Evolutionary conservation across 1,140 invertebrate species (phyloP).

Genomic region (Drosophila bifasciata): DNA sequence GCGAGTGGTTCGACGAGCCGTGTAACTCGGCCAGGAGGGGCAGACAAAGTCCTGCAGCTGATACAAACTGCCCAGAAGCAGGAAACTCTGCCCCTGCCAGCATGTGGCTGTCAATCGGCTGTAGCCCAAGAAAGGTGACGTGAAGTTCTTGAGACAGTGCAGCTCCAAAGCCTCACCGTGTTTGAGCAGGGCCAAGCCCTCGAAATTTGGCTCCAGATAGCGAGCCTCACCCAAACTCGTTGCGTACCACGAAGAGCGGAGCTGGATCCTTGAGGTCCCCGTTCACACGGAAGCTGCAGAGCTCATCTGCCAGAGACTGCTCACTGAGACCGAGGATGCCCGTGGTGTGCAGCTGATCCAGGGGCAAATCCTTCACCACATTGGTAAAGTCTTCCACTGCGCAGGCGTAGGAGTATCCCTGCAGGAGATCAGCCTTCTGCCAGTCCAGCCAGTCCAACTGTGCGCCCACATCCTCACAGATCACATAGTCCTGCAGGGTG

Average conservation of each 20-base stretch:
- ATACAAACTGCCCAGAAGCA: slow-evolving; percentile 55
- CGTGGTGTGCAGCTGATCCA: slow-evolving; percentile 47
- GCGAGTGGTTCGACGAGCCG: slow-evolving; percentile 69
- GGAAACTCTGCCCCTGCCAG: slow-evolving; percentile 49
- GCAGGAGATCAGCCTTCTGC: slow-evolving; percentile 83
- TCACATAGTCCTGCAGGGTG: slow-evolving; percentile 79
- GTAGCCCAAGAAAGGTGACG: slow-evolving; percentile 39
- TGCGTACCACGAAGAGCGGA: slow-evolving; percentile 52
- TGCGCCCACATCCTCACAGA: slow-evolving; percentile 85
- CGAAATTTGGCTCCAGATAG: slow-evolving; percentile 58
- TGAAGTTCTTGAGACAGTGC: slow-evolving; percentile 60
- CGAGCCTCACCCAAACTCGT: slow-evolving; percentile 23
- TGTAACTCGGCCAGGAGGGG: slow-evolving; percentile 61
- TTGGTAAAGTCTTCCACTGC: slow-evolving; percentile 86
- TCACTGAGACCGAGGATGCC: slow-evolving; percentile 55
- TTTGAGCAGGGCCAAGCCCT: slow-evolving; percentile 52
- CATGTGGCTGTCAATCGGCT: slow-evolving; percentile 56
- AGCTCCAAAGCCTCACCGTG: slow-evolving; percentile 68
- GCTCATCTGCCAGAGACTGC: slow-evolving; percentile 10
- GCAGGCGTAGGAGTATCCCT: slow-evolving; percentile 88
- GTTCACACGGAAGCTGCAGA: slow-evolving; percentile 59
- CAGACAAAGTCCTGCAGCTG: slow-evolving; percentile 77
- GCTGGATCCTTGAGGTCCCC: slow-evolving; percentile 69
- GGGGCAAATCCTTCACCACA: slow-evolving; percentile 84
- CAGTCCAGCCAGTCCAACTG: slow-evolving; percentile 85